Base-by-base conservation (phyloP, 2,113 vertebrate species). In the Strigops habroptila region DNA sequence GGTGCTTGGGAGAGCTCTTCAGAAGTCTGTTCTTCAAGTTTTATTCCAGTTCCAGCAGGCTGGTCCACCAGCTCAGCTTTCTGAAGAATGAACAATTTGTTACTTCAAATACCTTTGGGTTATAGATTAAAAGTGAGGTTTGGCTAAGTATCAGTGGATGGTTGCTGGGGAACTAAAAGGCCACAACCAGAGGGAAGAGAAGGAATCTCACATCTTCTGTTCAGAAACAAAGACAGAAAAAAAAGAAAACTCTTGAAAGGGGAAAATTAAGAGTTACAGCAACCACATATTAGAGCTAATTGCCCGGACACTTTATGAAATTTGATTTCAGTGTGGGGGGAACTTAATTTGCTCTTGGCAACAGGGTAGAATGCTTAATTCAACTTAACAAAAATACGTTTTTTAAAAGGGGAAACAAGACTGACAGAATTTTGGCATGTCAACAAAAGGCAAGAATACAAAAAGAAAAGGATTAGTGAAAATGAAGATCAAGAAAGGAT, bases 401-500 rank as follows among this genome's bases (percentile, higher is more conserved):
- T 96, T 96, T 97, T 97, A 87, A 93, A 97, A 97, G 97, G 97
- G 97, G 97, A 98, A 98, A 98, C 95, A 97, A 97, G 94, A 96
- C 86, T 98, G 98, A 98, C 98, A 98, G 97, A 97, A 97, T 93
- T 97, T 97, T 98, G 98, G 98, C 98, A 94, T 97, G 94, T 97
- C 97, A 97, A 98, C 98, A 98, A 98, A 98, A 98, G 94, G 83
- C 97, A 98, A 97, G 96, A 96, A 97, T 94, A 98, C 92, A 98
- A 98, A 98, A 97, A 97, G 96, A 97, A 96, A 97, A 97, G 97
- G 97, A 98, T 98, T 98, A 98, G 98, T 96, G 95, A 97, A 98
- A 98, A 98, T 95, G 96, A 98, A 98, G 98, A 98, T 98, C 97
- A 98, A 98, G 97, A 97, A 96, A 96, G 96, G 96, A 98, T 98